Percentiles rank a stretch among this genome's conserved stretches.
Conservation (phyloP, 2,888 invertebrate species). For the Drosophila buzzatii region DNA sequence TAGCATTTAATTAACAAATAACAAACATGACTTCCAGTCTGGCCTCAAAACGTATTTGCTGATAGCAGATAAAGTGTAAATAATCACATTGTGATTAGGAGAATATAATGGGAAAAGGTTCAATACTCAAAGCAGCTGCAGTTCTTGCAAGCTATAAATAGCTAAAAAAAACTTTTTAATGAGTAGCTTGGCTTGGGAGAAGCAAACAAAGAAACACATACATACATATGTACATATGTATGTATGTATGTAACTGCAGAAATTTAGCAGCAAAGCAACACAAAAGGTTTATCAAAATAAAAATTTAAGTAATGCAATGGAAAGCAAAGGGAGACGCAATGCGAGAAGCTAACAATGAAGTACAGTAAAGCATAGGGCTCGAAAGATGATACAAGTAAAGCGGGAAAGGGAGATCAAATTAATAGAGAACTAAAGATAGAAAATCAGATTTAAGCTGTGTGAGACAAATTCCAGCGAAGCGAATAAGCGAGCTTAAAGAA, state of each 20-base stretch:
- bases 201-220: no score
- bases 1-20: slow-evolving; percentile 42
- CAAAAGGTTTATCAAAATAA: not conserved
- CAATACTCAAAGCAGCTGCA: not conserved
- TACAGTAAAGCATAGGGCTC: not conserved
- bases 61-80: not conserved
- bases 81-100: not conserved
- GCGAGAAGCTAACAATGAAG: not conserved
- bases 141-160: not conserved
- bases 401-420: not conserved
- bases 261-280: no score
- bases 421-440: not conserved
- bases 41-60: not conserved
- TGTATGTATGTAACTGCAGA: no score
- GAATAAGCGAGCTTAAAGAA: no score
- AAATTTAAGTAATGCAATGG: not conserved
- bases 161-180: not conserved
- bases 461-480: not conserved
- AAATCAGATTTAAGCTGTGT: not conserved
- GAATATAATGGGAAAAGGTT: not conserved
- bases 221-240: no score
- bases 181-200: not conserved
- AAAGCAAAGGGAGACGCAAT: not conserved
- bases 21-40: slow-evolving; percentile 7
- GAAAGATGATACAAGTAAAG: not conserved